Evolutionary conservation across 2,888 invertebrate species (phyloP).

Genomic region (Sthenelais limicola): DNA sequence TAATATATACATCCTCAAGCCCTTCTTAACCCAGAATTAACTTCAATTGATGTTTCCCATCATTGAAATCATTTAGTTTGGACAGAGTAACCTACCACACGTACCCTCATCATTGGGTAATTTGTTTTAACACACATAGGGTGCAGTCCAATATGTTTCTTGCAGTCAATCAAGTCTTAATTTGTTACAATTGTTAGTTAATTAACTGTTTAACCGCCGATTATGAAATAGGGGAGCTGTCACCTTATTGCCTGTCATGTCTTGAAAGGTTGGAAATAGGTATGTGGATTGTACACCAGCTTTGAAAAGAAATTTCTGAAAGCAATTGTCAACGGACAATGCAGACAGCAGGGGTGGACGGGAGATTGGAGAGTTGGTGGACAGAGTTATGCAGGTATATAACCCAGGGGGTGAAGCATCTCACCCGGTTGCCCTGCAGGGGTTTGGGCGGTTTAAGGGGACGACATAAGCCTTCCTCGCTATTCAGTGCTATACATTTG

Average conservation of each 20-base stretch:
- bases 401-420: too few relatives aligned
- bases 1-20: too few relatives aligned
- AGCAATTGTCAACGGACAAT: constrained; percentile 2
- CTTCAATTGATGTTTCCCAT: too few relatives aligned
- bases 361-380: not conserved
- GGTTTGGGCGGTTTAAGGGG: not conserved
- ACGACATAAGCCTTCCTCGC: constrained; percentile 24
- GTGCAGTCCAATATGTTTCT: constrained; percentile 25
- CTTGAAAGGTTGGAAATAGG: not conserved
- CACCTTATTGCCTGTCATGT: too few relatives aligned
- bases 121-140: too few relatives aligned
- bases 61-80: too few relatives aligned
- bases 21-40: too few relatives aligned
- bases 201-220: constrained; percentile 21
- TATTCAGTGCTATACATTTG: not conserved
- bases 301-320: not conserved
- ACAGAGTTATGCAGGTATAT: not conserved
- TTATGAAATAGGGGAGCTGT: too few relatives aligned
- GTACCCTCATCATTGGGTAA: too few relatives aligned
- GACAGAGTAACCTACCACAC: too few relatives aligned
- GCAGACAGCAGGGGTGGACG: not conserved
- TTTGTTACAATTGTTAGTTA: constrained; percentile 17
- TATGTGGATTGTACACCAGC: not conserved
- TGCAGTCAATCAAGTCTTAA: constrained; percentile 10
- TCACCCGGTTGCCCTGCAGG: not conserved